phyloP scores from a whole-genome alignment of 2,113 vertebrate genomes.

The Carollia perspicillata region DNA sequence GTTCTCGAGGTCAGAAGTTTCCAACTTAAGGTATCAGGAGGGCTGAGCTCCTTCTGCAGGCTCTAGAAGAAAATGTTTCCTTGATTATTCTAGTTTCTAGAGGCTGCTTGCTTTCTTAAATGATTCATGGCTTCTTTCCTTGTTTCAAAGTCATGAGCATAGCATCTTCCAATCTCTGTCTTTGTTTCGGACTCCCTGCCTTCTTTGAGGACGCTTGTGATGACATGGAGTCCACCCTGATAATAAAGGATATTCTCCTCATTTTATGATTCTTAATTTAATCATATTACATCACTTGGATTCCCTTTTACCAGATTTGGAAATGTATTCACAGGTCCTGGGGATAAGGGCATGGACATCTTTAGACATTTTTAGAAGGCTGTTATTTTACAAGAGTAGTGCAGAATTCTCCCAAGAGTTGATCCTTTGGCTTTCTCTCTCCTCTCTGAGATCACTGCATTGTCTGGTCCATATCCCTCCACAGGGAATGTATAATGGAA shows the following conservation, averaged over 20 bases:
- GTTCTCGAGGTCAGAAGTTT: neutral
- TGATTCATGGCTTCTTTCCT: neutral
- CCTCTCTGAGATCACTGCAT: neutral
- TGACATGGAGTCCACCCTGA: neutral
- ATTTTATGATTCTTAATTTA: neutral
- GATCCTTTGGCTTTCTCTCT: neutral
- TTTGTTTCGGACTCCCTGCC: neutral
- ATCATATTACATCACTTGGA: neutral
- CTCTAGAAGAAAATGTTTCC: neutral
- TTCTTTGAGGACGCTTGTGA: neutral
- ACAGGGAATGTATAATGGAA: neutral
- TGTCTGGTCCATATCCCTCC: neutral
- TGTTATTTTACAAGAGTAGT: neutral
- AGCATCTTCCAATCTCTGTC: neutral
- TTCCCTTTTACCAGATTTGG: neutral
- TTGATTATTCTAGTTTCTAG: neutral
- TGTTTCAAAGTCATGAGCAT: neutral
- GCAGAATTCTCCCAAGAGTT: neutral
- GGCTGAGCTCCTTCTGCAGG: neutral
- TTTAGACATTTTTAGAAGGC: neutral
- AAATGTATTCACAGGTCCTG: neutral
- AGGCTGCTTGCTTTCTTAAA: neutral
- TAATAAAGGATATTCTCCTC: neutral
- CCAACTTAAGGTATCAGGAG: neutral
- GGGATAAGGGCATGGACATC: neutral